phyloP scores from a whole-genome alignment of 35 echinoderm and acorn worm species.

The Apostichopus japonicus region DNA sequence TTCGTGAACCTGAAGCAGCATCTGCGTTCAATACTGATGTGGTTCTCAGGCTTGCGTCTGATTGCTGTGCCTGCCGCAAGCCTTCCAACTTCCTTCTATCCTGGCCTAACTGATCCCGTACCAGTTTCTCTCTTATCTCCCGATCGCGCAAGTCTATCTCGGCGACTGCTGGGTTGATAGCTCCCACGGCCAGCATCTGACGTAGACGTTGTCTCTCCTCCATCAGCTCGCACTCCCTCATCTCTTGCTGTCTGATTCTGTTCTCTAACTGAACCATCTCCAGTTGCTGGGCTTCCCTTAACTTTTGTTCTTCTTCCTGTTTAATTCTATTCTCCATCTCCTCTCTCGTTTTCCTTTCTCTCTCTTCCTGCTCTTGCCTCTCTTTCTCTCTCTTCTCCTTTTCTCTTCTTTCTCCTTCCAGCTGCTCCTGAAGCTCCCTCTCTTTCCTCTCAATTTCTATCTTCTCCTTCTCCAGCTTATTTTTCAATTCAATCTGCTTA shows the following conservation, averaged over 20 bases:
- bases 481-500: constrained; percentile 9
- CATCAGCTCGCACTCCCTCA: not conserved
- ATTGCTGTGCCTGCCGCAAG: not conserved
- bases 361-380: not conserved
- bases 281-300: not conserved
- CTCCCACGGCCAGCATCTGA: constrained; percentile 12
- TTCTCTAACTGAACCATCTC: constrained; percentile 45
- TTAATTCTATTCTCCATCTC: not conserved
- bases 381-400: constrained; percentile 12
- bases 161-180: not conserved
- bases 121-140: constrained; percentile 32
- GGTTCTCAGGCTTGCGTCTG: not conserved
- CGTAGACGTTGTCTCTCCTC: constrained; percentile 6
- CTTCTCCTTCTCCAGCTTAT: constrained; percentile 43
- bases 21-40: not conserved
- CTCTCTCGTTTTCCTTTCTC: not conserved
- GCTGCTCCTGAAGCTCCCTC: not conserved
- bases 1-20: not conserved
- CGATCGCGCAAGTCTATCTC: constrained; percentile 29
- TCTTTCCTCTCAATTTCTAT: constrained; percentile 3
- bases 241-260: constrained; percentile 39
- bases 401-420: not conserved
- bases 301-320: not conserved
- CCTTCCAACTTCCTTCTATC: constrained; percentile 30
- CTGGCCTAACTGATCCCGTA: constrained; percentile 26